Base-by-base conservation (phyloP, 64 coral and sea anemone species). In the Stichodactyla mertensii region DNA sequence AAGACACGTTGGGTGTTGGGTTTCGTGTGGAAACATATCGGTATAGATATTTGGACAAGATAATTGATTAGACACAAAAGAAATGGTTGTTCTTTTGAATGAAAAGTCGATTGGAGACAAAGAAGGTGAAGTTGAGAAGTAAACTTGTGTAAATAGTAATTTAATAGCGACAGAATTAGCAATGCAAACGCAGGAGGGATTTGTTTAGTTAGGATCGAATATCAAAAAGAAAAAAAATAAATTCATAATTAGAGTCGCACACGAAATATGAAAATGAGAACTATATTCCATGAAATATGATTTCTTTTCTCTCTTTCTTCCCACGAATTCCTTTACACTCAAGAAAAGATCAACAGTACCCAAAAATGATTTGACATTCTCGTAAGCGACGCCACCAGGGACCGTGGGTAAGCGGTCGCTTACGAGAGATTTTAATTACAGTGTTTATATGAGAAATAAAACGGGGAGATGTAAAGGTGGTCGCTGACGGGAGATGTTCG, bases 91-190 rank as follows among this genome's bases (percentile, higher is more conserved):
- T 26, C 5, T 23, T 74, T 74, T 74, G 12, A 23, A 74, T 27
- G 4, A 13, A n/a, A 74, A 23, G 8, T 22, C 11, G 69, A 7
- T 28, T 28, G 7, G 23, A 71, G 57, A 90, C 82, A 90, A 90
- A 86, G 55, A 31, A 15, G 55, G 70, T 86, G 77, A 90, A 85
- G 83, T 78, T 70, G 27, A 45, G 16, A 14, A 60, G 66, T 54
- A 11, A 83, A 15, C 52, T 89, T 85, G 77, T 61, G 64, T 85
- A 28, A 89, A 89, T 71, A 89, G 64, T 59, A 77, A 23, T 54
- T 31, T 19, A 52, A 64, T 82, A 55, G 66, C 6, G 5, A 20
- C 7, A 58, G 56, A 16, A 79, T 52, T 15, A 82, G 82, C 22
- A 53, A 28, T 64, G 28, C 36, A 22, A 45, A 77, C 5, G 11